Conservation (phyloP, 2,888 invertebrate genomes). For the Augochlorella aurata region DNA sequence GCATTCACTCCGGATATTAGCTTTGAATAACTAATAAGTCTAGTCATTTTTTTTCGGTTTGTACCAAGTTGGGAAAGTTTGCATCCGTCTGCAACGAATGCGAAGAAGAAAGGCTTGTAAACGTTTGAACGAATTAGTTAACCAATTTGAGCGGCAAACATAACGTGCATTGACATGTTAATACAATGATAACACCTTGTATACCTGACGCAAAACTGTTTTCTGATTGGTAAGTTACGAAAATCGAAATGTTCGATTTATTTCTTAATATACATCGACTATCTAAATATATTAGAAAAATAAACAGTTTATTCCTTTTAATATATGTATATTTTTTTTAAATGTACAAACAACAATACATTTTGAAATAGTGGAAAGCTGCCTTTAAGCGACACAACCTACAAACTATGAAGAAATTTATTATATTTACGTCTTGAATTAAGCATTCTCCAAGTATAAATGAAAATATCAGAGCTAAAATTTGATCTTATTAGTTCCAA, state of each 20-base stretch:
- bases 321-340: background rate
- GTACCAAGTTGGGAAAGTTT: background rate
- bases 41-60: conserved; percentile 9
- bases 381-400: background rate
- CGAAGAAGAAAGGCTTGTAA: conserved; percentile 16
- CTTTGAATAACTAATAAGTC: background rate
- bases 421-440: background rate
- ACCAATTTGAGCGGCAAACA: conserved; percentile 51
- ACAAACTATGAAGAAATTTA: background rate
- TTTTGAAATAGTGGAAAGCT: background rate
- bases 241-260: background rate
- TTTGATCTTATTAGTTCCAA: background rate
- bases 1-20: background rate
- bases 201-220: background rate
- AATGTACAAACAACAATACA: background rate
- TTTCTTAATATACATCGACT: background rate
- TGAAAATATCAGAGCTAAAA: background rate
- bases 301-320: background rate
- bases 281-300: background rate
- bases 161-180: conserved; percentile 23
- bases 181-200: conserved; percentile 13
- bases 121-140: conserved; percentile 37
- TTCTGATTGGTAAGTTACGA: background rate
- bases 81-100: conserved; percentile 3
- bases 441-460: background rate